phyloP scores from a whole-genome alignment of 2,888 invertebrate genomes.

The Ctena decussata region DNA sequence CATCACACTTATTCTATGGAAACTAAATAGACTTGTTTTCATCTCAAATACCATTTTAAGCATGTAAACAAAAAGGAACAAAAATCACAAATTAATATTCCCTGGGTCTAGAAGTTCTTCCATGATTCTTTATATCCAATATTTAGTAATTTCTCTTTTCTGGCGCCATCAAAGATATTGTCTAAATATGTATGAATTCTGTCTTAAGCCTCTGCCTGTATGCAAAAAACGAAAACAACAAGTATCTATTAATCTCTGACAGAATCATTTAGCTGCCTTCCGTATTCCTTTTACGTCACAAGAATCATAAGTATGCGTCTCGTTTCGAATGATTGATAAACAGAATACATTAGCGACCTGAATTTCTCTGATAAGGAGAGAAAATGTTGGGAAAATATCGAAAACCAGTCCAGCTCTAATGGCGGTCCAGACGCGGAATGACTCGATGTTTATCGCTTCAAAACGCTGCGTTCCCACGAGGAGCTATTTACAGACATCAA shows the following conservation, averaged over 20 bases:
- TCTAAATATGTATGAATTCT: too few relatives aligned
- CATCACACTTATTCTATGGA: too few relatives aligned
- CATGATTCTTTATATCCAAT: too few relatives aligned
- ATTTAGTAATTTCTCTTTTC: too few relatives aligned
- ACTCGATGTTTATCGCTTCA: constrained; percentile 2
- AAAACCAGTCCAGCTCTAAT: constrained; percentile 5
- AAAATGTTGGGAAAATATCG: not conserved
- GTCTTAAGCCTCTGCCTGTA: not conserved
- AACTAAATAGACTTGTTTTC: too few relatives aligned
- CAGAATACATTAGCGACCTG: not conserved
- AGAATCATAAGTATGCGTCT: not conserved
- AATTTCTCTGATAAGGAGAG: not conserved
- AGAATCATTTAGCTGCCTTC: not conserved
- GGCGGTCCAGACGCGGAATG: not conserved
- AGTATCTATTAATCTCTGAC: not conserved
- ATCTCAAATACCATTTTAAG: too few relatives aligned
- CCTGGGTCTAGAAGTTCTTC: too few relatives aligned
- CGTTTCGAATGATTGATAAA: not conserved
- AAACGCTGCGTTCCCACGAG: constrained; percentile 7
- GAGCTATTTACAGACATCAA: constrained; percentile 17
- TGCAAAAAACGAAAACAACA: not conserved
- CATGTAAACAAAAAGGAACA: too few relatives aligned
- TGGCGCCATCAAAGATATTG: too few relatives aligned
- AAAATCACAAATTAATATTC: too few relatives aligned
- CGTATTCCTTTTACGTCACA: not conserved